A percentile compares a stretch with the other conserved stretches of the same genome.
Conservation (phyloP, 2,797 vertebrate genomes). For the Prionace glauca region DNA sequence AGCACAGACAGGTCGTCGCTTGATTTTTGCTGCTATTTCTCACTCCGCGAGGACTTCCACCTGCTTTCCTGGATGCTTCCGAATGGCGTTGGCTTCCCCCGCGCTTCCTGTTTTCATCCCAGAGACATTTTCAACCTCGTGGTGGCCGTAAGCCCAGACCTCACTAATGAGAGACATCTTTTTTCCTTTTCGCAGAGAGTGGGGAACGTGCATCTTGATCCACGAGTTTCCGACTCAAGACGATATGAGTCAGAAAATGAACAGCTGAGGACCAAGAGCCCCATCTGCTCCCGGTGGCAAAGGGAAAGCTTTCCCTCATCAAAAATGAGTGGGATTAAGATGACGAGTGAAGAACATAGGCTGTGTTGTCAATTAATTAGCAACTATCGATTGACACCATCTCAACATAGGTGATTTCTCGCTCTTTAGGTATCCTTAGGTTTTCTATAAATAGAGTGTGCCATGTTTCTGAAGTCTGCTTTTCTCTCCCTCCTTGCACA, state of each 20-base stretch:
- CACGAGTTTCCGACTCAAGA: background rate
- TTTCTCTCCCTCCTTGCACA: background rate
- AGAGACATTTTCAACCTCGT: background rate
- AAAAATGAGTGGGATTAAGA: background rate
- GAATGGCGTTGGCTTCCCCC: background rate
- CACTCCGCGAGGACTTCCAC: background rate
- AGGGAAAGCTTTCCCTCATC: background rate
- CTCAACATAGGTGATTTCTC: background rate
- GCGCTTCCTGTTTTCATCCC: background rate
- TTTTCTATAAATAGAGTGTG: background rate
- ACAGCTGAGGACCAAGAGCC: background rate
- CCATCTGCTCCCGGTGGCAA: background rate
- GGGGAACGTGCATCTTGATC: background rate
- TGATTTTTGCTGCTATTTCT: background rate
- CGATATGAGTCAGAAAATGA: conserved; percentile 17
- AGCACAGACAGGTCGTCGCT: background rate
- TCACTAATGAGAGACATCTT: background rate
- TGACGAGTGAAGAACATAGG: background rate
- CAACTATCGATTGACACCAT: background rate
- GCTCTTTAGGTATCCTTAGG: no score
- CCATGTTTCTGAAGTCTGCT: background rate
- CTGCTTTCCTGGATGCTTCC: background rate
- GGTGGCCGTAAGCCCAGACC: background rate
- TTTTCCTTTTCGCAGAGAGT: background rate
- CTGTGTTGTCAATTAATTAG: background rate